Percentiles rank a stretch among this genome's conserved stretches.
Conservation (phyloP, 2,113 vertebrate genomes). For the Megaptera novaeangliae region DNA sequence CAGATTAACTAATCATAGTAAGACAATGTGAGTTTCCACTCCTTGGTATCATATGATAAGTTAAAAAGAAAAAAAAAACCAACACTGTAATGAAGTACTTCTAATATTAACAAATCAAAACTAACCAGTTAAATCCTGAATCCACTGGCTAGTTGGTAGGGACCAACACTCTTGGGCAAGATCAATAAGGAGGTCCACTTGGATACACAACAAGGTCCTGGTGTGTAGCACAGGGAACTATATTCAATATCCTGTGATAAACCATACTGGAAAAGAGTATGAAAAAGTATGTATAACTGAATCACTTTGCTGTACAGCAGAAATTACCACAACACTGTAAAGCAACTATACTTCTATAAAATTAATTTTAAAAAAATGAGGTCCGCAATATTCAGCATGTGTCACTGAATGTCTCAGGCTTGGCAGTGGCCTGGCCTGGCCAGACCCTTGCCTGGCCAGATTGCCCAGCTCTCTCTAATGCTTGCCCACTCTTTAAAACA, state of each 20-base stretch:
- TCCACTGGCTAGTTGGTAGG: not conserved
- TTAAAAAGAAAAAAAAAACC: not conserved
- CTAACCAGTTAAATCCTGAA: not conserved
- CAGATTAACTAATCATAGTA: not conserved
- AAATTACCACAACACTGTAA: not conserved
- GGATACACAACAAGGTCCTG: not conserved
- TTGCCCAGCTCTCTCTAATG: not conserved
- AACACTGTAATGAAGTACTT: not conserved
- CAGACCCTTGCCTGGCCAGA: not conserved
- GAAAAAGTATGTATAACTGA: not conserved
- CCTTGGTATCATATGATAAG: not conserved
- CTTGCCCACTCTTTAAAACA: not conserved
- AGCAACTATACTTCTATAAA: not conserved
- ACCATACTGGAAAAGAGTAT: not conserved
- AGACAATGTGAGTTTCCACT: not conserved
- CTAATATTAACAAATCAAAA: not conserved
- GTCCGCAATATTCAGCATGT: not conserved
- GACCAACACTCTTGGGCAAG: not conserved
- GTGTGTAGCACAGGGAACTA: not conserved
- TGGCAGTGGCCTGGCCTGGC: not conserved
- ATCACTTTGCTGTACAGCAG: not conserved
- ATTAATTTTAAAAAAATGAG: not conserved
- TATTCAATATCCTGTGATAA: not conserved
- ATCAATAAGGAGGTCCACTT: not conserved
- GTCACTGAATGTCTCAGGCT: not conserved